These are phyloP conservation scores for Thelohanellus kitauei DNA, from an alignment of 30 jellyfish, hydroid and myxozoan genomes.

Conservation along the genomic window DNA sequence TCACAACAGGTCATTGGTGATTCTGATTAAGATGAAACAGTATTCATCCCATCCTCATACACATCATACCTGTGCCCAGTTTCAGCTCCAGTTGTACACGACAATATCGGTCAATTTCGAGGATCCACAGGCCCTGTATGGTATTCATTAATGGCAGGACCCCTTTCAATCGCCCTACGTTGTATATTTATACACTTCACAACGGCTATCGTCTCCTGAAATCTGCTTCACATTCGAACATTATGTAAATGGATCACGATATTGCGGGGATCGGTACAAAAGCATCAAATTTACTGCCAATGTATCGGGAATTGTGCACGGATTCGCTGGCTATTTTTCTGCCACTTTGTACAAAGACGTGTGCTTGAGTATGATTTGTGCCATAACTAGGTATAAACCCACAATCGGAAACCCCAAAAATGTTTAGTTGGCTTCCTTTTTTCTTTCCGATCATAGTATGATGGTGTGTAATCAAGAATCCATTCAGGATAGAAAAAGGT, in stretches of 20 bases:
- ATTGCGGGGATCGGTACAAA: slow-evolving; percentile 18
- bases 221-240: slow-evolving; percentile 48
- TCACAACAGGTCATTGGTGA: slow-evolving; percentile 15
- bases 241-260: slow-evolving; percentile 22
- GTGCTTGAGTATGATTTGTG: slow-evolving; percentile 13
- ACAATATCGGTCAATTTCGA: slow-evolving; percentile 23
- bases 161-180: slow-evolving; percentile 80
- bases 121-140: slow-evolving; percentile 4
- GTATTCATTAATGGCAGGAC: slow-evolving; percentile 10
- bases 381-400: slow-evolving; percentile 39
- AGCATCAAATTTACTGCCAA: slow-evolving; percentile 13
- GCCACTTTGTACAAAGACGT: slow-evolving; percentile 44
- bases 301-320: slow-evolving; percentile 28
- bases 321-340: slow-evolving; percentile 82
- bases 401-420: slow-evolving; percentile 43
- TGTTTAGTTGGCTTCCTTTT: slow-evolving; percentile 98
- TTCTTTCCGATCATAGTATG: slow-evolving; percentile 29
- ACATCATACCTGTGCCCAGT: slow-evolving; percentile 60
- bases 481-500: slow-evolving; percentile 29
- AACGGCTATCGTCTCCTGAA: slow-evolving; percentile 24
- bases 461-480: slow-evolving; percentile 11
- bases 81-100: slow-evolving; percentile 32
- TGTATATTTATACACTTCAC: slow-evolving; percentile 46
- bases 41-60: slow-evolving; percentile 53
- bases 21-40: slow-evolving; percentile 19